A percentile compares a stretch with the other conserved stretches of the same genome.
Evolutionary conservation across 2,888 invertebrate species (phyloP).

Genomic region (Magallana nippona): DNA sequence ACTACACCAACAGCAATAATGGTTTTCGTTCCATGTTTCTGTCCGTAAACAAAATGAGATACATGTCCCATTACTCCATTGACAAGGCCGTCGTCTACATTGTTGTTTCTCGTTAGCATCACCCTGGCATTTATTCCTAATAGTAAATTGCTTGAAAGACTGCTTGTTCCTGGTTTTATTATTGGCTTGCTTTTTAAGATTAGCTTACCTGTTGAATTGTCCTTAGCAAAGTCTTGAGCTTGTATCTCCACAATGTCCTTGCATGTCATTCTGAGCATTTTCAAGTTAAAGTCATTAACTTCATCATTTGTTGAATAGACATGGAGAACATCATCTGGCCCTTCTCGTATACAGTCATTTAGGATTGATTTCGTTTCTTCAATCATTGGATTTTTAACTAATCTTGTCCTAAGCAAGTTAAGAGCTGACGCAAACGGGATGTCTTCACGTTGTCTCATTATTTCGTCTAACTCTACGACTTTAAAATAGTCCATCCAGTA

Average conservation of each 20-base stretch:
- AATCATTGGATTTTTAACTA: too few species aligned
- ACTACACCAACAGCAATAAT: not conserved
- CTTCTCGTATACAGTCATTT: slow-evolving; percentile 23
- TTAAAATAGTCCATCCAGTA: not conserved
- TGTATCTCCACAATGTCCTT: not conserved
- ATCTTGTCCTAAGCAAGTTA: not conserved
- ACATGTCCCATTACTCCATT: too few species aligned
- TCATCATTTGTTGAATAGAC: slow-evolving; percentile 50
- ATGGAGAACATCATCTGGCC: slow-evolving; percentile 42
- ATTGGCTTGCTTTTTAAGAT: too few species aligned
- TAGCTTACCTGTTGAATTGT: too few species aligned
- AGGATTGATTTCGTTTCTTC: not conserved
- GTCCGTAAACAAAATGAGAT: too few species aligned
- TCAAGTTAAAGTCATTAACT: slow-evolving; percentile 44
- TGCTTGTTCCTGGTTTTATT: too few species aligned
- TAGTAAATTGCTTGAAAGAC: too few species aligned
- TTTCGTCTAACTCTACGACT: slow-evolving; percentile 4
- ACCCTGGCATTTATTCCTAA: too few species aligned
- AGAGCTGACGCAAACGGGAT: not conserved
- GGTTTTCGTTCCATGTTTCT: not conserved
- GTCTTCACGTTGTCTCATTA: slow-evolving; percentile 1
- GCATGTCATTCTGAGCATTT: slow-evolving; percentile 29
- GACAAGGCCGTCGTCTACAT: too few species aligned
- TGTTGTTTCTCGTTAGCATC: too few species aligned
- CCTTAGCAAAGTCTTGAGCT: too few species aligned